phyloP scores from a whole-genome alignment of 2,888 invertebrate genomes.

The Habrosyne pyritoides region DNA sequence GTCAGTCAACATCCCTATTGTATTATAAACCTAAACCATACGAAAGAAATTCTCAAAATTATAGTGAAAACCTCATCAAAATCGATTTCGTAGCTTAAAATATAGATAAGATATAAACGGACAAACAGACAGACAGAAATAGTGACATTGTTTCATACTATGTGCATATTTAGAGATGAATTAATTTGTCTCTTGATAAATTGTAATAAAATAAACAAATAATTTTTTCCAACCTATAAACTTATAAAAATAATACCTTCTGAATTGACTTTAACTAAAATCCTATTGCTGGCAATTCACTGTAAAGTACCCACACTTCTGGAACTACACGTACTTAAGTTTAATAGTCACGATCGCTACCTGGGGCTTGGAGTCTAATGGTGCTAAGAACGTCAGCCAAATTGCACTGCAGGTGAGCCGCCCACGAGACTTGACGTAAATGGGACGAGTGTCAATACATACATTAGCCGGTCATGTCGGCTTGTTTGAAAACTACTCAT shows the following conservation, averaged over 20 bases:
- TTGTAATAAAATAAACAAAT: slow-evolving; percentile 1
- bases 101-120: too few species aligned
- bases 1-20: too few species aligned
- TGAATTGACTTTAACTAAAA: neutral
- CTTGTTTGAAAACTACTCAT: neutral
- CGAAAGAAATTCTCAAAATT: too few species aligned
- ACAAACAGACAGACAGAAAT: too few species aligned
- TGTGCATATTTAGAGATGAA: too few species aligned
- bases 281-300: slow-evolving; percentile 10
- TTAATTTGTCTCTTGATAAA: too few species aligned
- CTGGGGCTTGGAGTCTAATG: slow-evolving; percentile 36
- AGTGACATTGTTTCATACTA: too few species aligned
- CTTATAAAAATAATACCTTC: neutral
- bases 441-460: neutral
- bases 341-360: slow-evolving; percentile 52
- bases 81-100: too few species aligned
- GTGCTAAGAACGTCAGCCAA: slow-evolving; percentile 33
- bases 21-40: too few species aligned
- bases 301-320: slow-evolving; percentile 19
- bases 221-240: neutral
- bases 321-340: slow-evolving; percentile 25
- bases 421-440: slow-evolving; percentile 1
- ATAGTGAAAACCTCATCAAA: too few species aligned
- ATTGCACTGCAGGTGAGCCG: slow-evolving; percentile 22
- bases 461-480: neutral